Conservation (phyloP, 2,113 vertebrate genomes). For the Rostratula benghalensis region DNA sequence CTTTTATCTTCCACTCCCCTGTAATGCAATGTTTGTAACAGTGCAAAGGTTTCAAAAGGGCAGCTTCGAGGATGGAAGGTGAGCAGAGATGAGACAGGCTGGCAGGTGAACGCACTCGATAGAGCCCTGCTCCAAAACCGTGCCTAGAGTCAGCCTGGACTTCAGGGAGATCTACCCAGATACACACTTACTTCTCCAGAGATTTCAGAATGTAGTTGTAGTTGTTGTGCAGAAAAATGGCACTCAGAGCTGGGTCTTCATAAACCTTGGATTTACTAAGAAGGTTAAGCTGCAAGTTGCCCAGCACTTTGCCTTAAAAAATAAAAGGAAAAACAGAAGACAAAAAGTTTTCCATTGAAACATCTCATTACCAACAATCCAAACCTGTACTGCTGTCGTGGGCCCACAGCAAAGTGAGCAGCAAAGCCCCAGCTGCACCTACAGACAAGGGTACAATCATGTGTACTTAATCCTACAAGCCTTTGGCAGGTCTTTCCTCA, state of each 20-base stretch:
- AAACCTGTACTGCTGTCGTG: not conserved
- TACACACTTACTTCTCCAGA: constrained; percentile 88
- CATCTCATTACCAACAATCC: not conserved
- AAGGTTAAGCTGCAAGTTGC: constrained; percentile 96
- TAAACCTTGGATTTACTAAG: constrained; percentile 98
- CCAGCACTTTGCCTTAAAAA: constrained; percentile 91
- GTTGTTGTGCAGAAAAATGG: constrained; percentile 97
- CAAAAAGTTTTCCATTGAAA: not conserved
- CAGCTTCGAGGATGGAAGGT: not conserved
- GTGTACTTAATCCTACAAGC: not conserved
- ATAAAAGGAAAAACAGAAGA: not conserved
- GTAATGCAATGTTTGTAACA: not conserved
- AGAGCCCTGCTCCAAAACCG: not conserved
- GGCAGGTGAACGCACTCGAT: not conserved
- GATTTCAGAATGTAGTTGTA: constrained; percentile 99
- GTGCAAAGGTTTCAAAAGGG: constrained; percentile 3
- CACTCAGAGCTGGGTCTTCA: constrained; percentile 91
- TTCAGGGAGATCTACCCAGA: not conserved
- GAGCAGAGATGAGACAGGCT: not conserved
- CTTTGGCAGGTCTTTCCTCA: not conserved
- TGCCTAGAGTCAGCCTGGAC: not conserved
- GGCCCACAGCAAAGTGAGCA: not conserved
- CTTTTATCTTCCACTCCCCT: not conserved
- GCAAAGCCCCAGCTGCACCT: fast-evolving
- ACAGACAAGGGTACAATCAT: not conserved